Conservation (phyloP, 2,888 invertebrate genomes). For the Xylophagus ater region DNA sequence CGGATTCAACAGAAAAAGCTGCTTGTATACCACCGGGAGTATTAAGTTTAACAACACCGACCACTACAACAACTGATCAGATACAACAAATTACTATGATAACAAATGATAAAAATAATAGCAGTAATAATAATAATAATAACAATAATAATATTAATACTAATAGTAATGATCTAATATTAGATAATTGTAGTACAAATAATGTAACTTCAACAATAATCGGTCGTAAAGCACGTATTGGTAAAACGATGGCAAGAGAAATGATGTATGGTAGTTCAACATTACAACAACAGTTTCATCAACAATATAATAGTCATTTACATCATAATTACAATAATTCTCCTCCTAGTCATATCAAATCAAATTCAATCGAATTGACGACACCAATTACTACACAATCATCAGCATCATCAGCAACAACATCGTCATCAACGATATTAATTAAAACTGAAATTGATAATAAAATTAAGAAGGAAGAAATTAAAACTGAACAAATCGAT, state of each 20-base stretch:
- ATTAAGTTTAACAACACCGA: neutral
- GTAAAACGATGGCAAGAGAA: conserved; percentile 58
- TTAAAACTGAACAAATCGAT: conserved; percentile 37
- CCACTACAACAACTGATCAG: conserved; percentile 19
- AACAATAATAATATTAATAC: no score
- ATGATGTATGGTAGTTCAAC: conserved; percentile 30
- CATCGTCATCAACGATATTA: conserved; percentile 4
- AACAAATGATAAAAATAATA: conserved; percentile 17
- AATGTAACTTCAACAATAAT: conserved; percentile 12
- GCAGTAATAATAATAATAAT: conserved; percentile 1
- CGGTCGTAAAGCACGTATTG: conserved; percentile 45
- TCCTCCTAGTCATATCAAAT: no score
- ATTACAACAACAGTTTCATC: conserved; percentile 19
- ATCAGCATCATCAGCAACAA: conserved; percentile 11
- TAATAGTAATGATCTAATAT: conserved; percentile 6
- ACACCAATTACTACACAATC: conserved; percentile 15
- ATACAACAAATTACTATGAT: conserved; percentile 20
- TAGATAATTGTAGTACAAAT: no score
- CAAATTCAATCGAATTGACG: no score
- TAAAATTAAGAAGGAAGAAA: conserved; percentile 35
- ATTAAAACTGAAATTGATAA: conserved; percentile 10
- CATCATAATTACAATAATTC: no score
- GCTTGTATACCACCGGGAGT: conserved; percentile 14
- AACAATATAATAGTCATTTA: no score
- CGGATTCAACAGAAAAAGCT: conserved; percentile 36